Base-by-base conservation (phyloP, 2,888 invertebrate species). In the Nomada fucata region DNA sequence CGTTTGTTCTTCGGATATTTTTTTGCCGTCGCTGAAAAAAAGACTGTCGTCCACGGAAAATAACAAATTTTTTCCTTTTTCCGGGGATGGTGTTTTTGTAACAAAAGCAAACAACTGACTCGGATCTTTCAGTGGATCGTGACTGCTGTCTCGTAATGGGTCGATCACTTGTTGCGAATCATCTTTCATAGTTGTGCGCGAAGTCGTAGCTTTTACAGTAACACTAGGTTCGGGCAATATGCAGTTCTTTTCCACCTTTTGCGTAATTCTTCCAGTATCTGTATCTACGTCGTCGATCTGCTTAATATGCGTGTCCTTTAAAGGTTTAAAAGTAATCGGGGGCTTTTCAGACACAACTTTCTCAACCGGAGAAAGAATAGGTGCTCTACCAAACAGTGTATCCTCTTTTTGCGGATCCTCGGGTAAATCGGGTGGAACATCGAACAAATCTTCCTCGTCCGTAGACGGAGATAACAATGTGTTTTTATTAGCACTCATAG, bases 381-480 rank as follows among this genome's bases (percentile, higher is more conserved):
- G 94, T 10, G 94, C 94, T 65, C 91, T 90, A 5, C 92, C 93
- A 73, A 94, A 94, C 2, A 94, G 78, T 0, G 91, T 86, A 60
- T 94, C 93, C n/a, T 93, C 93, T 29, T 89, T 92, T 2, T 90
- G 90, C 1, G 92, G 89, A 85, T 94, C 93, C 50, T 93, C 93
- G 0, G 94, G 94, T 26, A 94, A 86, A 82, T 94, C 94, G 7
- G 93, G 93, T 2, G 94, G 94, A 0, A 94, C 93, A 44, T 94
- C 94, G 59, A 94, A 94, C 5, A 94, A 85, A 86, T 94, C 94
- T 73, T 94, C 94, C 72, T 94, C 94, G 75, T 94, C 94, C 1
- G 94, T 94, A 2, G 94, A 94, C 0, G 94, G 94, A 3, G 94
- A 94, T 18, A 94, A 73, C 2, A 94, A 85, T 2, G 93, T 93